Conservation (phyloP, 2,797 vertebrate genomes). For the Melanotaenia trifasciata region DNA sequence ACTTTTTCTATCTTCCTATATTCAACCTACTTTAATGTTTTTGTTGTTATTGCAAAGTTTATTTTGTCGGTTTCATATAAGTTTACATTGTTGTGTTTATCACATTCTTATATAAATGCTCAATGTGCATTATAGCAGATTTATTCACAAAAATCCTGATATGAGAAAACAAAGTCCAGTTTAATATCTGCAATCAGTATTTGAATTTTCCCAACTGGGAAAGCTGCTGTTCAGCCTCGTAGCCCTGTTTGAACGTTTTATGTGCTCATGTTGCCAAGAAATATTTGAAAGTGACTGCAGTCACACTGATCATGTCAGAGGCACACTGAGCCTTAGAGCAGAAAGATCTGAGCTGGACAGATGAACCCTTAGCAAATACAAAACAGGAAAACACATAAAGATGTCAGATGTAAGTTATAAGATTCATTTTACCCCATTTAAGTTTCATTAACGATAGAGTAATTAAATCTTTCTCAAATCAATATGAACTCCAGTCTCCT, state of each 20-base stretch:
- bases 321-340: conserved; percentile 34
- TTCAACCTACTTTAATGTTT: too few relatives aligned
- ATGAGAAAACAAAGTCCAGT: background rate
- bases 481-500: background rate
- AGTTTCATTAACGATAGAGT: background rate
- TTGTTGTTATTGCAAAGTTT: too few relatives aligned
- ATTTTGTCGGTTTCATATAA: too few relatives aligned
- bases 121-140: background rate
- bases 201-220: background rate
- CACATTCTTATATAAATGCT: too few relatives aligned
- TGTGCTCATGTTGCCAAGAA: conserved; percentile 36
- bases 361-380: conserved; percentile 7
- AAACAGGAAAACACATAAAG: background rate
- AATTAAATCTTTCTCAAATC: background rate
- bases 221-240: background rate
- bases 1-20: too few relatives aligned
- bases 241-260: conserved; percentile 23
- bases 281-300: conserved; percentile 59
- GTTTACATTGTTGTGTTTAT: too few relatives aligned
- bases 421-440: conserved; percentile 1
- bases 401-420: background rate
- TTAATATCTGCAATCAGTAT: background rate
- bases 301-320: conserved; percentile 65
- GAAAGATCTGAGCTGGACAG: conserved; percentile 37
- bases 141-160: background rate